phyloP scores from a whole-genome alignment of 2,888 invertebrate species.

The Ophonus ardosiacus region DNA sequence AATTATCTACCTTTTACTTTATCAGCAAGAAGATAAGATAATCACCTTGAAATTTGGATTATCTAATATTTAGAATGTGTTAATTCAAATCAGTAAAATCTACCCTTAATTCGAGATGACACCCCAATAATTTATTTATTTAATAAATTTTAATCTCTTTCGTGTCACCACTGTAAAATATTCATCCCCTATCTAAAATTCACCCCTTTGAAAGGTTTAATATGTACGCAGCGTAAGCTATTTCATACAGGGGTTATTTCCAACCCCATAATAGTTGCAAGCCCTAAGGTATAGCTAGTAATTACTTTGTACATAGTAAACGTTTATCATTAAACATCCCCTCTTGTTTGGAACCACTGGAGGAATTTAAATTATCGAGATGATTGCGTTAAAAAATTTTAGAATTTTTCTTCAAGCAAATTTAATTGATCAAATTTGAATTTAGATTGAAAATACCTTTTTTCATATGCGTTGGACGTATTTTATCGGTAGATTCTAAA shows the following conservation, averaged over 20 bases:
- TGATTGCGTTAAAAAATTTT: background rate
- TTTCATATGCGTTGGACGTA: background rate
- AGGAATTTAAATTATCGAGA: background rate
- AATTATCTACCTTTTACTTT: too few relatives aligned
- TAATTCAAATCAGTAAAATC: background rate
- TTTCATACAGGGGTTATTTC: background rate
- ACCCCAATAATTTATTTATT: background rate
- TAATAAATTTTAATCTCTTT: background rate
- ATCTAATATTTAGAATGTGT: background rate
- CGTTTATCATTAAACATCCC: background rate
- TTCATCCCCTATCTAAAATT: background rate
- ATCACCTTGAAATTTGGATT: too few relatives aligned
- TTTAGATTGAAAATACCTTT: background rate
- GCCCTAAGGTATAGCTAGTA: constrained; percentile 4
- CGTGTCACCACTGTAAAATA: too few relatives aligned
- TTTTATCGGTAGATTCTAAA: background rate
- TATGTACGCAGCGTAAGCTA: background rate
- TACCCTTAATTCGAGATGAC: background rate
- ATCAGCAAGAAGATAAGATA: too few relatives aligned
- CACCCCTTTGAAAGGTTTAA: background rate
- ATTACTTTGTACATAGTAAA: constrained; percentile 17
- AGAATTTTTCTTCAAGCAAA: background rate
- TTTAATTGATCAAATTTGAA: background rate
- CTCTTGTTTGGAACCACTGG: background rate
- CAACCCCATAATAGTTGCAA: background rate